These are phyloP conservation scores for Shargacucullia verbasci DNA, from an alignment of 2,888 invertebrate genomes.

Conservation along the genomic window DNA sequence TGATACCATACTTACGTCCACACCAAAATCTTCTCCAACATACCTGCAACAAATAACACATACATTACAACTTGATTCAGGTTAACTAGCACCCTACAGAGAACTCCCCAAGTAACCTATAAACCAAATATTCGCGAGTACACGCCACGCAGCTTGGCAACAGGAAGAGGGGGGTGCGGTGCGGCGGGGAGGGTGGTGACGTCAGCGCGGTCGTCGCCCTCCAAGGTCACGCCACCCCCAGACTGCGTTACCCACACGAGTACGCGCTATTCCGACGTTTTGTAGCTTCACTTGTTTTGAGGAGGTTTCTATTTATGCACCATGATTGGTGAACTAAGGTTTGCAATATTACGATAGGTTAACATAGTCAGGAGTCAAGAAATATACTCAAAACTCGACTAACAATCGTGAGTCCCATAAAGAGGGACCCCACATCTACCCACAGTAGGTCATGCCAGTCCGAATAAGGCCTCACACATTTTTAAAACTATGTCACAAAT, in stretches of 20 bases:
- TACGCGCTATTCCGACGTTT: conserved; percentile 28
- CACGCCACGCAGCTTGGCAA: conserved; percentile 59
- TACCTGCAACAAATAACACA: conserved; percentile 59
- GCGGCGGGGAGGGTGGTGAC: conserved; percentile 56
- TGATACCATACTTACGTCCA: no score
- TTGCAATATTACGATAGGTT: no score
- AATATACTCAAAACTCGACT: no score
- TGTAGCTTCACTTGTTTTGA: conserved; percentile 18
- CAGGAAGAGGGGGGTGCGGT: conserved; percentile 54
- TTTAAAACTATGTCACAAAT: no score
- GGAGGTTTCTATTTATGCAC: conserved; percentile 8
- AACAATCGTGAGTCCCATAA: no score
- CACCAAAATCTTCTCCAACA: conserved; percentile 16
- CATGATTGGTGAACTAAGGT: conserved; percentile 20
- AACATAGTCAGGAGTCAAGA: no score
- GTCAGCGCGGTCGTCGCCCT: conserved; percentile 72
- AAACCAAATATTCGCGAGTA: conserved; percentile 51
- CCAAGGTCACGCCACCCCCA: conserved; percentile 59
- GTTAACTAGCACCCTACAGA: conserved; percentile 33
- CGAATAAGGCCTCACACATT: no score
- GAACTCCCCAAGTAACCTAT: conserved; percentile 49
- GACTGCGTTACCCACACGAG: conserved; percentile 51
- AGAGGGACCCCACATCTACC: no score
- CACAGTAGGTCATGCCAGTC: no score
- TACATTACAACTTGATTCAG: conserved; percentile 37